A percentile compares a stretch with the other conserved stretches of the same genome.
Conservation (phyloP, 2,797 vertebrate genomes). For the Mormyrops boulengeri region DNA sequence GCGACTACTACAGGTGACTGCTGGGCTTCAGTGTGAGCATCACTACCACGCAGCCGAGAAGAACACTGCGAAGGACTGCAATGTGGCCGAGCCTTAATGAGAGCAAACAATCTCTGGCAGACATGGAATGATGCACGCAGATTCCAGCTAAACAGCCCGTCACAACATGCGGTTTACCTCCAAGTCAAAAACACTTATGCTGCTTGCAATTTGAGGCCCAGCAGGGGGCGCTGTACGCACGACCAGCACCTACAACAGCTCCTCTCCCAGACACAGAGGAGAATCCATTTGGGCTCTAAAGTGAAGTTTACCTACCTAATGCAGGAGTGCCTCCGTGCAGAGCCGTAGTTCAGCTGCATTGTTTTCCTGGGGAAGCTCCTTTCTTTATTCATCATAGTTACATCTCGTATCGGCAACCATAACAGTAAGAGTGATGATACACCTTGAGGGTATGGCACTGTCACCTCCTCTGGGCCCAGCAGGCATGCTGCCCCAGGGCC, state of each 20-base stretch:
- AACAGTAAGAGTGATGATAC: slow-evolving; percentile 21
- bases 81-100: background rate
- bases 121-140: background rate
- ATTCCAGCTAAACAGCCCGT: background rate
- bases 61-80: background rate
- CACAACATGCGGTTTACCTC: background rate
- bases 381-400: slow-evolving; percentile 64
- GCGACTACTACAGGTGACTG: background rate
- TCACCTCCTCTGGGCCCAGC: slow-evolving; percentile 15
- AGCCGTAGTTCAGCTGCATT: slow-evolving; percentile 52
- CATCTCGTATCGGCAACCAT: background rate
- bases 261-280: background rate
- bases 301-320: slow-evolving; percentile 60
- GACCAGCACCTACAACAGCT: background rate
- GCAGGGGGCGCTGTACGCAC: background rate
- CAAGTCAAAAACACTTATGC: background rate
- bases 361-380: slow-evolving; percentile 59
- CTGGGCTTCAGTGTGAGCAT: background rate
- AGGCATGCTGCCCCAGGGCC: slow-evolving; percentile 33
- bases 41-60: background rate
- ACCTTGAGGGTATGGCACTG: too few relatives aligned
- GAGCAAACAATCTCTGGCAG: background rate
- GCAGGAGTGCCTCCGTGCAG: slow-evolving; percentile 65
- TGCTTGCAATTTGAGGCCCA: background rate
- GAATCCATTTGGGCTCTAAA: background rate